Percentiles rank a stretch among this genome's conserved stretches.
These are phyloP conservation scores for Drosophila imparisetae DNA, from an alignment of 2,888 invertebrate genomes.

Conservation along the genomic window DNA sequence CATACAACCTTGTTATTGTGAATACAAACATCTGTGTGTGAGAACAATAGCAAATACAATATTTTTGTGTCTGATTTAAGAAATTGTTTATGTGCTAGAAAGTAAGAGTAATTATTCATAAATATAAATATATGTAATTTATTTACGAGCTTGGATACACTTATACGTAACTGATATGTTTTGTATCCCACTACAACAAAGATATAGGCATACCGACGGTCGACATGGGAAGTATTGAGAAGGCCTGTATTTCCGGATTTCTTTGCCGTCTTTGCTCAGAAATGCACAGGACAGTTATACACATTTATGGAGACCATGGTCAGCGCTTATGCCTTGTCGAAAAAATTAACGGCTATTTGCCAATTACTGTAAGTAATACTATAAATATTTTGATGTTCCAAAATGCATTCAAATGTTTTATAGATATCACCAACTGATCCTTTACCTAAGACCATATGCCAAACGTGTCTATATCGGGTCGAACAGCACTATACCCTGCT, in stretches of 20 bases:
- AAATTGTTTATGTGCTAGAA: conserved; percentile 10
- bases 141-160: not conserved
- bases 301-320: conserved; percentile 93
- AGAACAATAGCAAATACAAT: conserved; percentile 32
- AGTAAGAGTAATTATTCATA: conserved; percentile 1
- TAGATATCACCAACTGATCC: conserved; percentile 88
- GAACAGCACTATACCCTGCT: conserved; percentile 86
- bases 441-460: conserved; percentile 89
- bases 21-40: conserved; percentile 43
- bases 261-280: conserved; percentile 94
- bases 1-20: conserved; percentile 37
- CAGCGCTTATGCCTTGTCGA: conserved; percentile 90
- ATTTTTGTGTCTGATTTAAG: conserved; percentile 12
- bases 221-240: conserved; percentile 92
- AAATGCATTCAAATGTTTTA: conserved; percentile 38
- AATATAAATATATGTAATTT: not conserved
- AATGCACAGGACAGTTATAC: conserved; percentile 92
- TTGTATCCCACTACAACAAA: not conserved
- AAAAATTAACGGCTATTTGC: conserved; percentile 92
- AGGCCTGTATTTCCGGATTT: conserved; percentile 92
- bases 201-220: conserved; percentile 16
- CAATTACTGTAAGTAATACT: conserved; percentile 88
- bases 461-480: conserved; percentile 87
- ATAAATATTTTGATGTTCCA: not conserved
- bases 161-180: not conserved